phyloP scores from a whole-genome alignment of 2,113 vertebrate species.

The Sturnira hondurensis region DNA sequence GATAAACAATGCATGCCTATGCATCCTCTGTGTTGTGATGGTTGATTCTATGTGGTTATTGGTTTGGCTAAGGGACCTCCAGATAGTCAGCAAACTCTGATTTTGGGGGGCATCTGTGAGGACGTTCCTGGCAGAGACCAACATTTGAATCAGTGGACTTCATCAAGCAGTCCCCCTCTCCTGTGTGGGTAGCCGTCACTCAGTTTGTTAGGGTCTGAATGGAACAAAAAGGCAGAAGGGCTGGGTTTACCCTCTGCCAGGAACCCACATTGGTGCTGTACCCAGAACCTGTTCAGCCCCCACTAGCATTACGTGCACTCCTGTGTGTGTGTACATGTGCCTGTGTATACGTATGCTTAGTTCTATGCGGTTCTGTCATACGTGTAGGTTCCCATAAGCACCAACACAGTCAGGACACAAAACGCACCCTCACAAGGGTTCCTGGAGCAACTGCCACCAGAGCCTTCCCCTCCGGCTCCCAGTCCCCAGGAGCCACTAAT shows the following conservation, averaged over 20 bases:
- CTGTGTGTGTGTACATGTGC: not conserved
- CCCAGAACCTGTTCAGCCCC: too few relatives aligned
- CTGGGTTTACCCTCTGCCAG: accelerated
- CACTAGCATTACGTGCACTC: not conserved
- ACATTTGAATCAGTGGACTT: not conserved
- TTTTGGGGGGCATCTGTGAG: not conserved
- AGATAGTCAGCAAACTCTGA: not conserved
- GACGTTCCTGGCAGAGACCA: not conserved
- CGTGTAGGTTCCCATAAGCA: accelerated
- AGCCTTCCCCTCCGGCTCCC: too few relatives aligned
- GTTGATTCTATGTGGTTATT: not conserved
- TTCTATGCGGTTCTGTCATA: not conserved
- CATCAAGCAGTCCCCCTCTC: not conserved
- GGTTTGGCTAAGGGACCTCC: not conserved
- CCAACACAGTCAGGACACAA: too few relatives aligned
- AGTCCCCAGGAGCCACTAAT: accelerated
- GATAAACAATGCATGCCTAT: too few relatives aligned
- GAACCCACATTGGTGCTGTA: accelerated
- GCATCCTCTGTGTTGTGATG: not conserved
- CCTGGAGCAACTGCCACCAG: accelerated
- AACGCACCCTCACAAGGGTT: accelerated
- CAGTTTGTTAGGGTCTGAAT: not conserved
- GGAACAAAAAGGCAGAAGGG: not conserved
- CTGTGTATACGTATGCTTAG: too few relatives aligned
- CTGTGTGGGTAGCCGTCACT: not conserved